Evolutionary conservation across 2,113 vertebrate genomes (phyloP).

Genomic region (Sminthopsis crassicaudata): DNA sequence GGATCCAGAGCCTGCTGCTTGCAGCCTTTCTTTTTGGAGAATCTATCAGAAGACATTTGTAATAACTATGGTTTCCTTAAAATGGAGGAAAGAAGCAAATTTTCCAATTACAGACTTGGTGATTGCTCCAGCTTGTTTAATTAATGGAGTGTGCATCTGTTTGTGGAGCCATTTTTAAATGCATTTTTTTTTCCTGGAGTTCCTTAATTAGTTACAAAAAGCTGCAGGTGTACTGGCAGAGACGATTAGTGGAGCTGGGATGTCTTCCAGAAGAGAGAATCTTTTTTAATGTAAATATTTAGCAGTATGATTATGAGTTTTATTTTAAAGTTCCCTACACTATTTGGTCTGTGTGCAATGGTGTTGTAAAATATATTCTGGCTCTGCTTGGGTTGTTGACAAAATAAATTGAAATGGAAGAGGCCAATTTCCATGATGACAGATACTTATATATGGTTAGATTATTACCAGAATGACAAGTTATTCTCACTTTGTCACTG

Average conservation of each 20-base stretch:
- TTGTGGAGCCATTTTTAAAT: constrained; percentile 75
- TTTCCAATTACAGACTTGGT: constrained; percentile 66
- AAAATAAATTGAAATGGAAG: constrained; percentile 73
- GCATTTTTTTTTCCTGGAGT: constrained; percentile 72
- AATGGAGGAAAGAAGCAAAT: constrained; percentile 65
- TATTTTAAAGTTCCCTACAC: constrained; percentile 67
- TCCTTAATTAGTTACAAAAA: constrained; percentile 84
- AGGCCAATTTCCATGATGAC: constrained; percentile 69
- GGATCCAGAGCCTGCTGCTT: constrained; percentile 54
- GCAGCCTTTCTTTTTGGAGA: constrained; percentile 53
- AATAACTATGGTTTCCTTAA: constrained; percentile 66
- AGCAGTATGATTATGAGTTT: constrained; percentile 72
- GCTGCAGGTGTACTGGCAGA: constrained; percentile 84
- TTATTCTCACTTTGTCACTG: constrained; percentile 59
- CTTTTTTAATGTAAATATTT: constrained; percentile 82
- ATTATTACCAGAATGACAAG: constrained; percentile 63
- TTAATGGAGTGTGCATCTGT: constrained; percentile 72
- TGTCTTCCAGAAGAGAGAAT: constrained; percentile 78
- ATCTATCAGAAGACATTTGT: constrained; percentile 70
- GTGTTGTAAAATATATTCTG: constrained; percentile 65
- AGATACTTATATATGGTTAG: constrained; percentile 58
- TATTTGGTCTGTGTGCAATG: constrained; percentile 51
- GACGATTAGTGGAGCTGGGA: constrained; percentile 69
- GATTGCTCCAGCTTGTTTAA: constrained; percentile 64
- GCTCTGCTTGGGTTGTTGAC: constrained; percentile 72